These are phyloP conservation scores for Criorhina ranunculi DNA, from an alignment of 2,888 invertebrate species.

Conservation along the genomic window DNA sequence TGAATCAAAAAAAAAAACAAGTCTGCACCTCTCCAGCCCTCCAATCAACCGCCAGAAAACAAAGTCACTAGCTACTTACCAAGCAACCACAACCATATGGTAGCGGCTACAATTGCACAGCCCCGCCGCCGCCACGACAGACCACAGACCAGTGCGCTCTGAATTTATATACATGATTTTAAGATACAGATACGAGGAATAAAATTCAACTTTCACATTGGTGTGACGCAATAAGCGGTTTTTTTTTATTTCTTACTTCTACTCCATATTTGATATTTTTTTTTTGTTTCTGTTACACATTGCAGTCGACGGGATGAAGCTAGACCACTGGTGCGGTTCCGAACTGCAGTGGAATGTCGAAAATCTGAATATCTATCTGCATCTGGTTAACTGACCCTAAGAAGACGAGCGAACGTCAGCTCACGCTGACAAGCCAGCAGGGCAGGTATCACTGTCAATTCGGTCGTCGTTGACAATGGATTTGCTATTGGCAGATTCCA, in stretches of 20 bases:
- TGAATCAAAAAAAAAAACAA: not conserved
- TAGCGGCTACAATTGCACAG: slow-evolving; percentile 19
- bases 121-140: slow-evolving; percentile 16
- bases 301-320: slow-evolving; percentile 30
- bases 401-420: slow-evolving; percentile 1
- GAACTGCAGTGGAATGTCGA: not conserved
- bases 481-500: slow-evolving; percentile 77
- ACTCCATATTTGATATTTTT: slow-evolving; percentile 63
- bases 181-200: slow-evolving; percentile 58
- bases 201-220: slow-evolving; percentile 77
- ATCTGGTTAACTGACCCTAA: slow-evolving; percentile 30
- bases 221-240: slow-evolving; percentile 72
- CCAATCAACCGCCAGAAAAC: not conserved
- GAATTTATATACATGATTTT: slow-evolving; percentile 66
- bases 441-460: slow-evolving; percentile 51
- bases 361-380: slow-evolving; percentile 17
- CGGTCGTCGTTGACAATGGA: slow-evolving; percentile 10
- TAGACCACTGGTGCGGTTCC: slow-evolving; percentile 21
- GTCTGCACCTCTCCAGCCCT: not conserved
- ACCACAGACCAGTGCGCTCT: slow-evolving; percentile 48
- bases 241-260: slow-evolving; percentile 69
- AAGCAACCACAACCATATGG: slow-evolving; percentile 10
- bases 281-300: slow-evolving; percentile 38
- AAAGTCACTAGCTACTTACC: slow-evolving; percentile 23
- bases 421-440: slow-evolving; percentile 48